These are phyloP conservation scores for Melangyna quadrimaculata DNA, from an alignment of 2,888 invertebrate species.

Conservation along the genomic window DNA sequence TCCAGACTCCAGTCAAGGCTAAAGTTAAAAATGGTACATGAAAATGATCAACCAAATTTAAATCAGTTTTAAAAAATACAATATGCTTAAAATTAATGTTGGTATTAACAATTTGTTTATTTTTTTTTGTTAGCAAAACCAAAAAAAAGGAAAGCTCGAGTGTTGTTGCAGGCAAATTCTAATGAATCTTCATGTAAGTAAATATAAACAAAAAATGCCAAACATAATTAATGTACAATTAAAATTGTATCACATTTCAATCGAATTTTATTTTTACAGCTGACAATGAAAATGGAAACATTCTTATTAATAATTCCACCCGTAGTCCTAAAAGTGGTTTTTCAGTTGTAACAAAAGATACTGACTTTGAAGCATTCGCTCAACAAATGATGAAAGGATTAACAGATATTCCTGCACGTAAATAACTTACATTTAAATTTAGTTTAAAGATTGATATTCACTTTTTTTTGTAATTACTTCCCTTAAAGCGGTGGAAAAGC, in stretches of 20 bases:
- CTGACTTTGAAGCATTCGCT: constrained; percentile 11
- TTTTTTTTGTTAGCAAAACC: background rate
- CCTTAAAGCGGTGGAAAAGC: background rate
- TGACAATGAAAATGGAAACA: background rate
- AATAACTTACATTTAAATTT: background rate
- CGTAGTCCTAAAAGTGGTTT: background rate
- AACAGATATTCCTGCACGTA: background rate
- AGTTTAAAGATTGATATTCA: background rate
- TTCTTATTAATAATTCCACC: background rate
- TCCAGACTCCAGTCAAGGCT: background rate
- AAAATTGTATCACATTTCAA: background rate
- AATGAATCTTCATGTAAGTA: constrained; percentile 1
- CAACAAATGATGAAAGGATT: constrained; percentile 1
- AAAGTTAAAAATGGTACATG: background rate
- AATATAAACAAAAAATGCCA: too few species aligned
- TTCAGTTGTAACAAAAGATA: background rate
- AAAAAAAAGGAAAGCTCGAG: background rate
- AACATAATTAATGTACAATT: background rate
- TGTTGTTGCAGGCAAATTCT: background rate
- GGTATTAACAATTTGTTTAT: background rate
- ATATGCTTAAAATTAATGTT: too few species aligned
- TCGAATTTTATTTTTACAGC: background rate
- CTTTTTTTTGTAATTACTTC: background rate
- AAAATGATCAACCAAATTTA: background rate
- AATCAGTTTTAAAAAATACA: background rate